Base-by-base conservation (phyloP, 2,888 invertebrate genomes). In the Campoplex capitator region DNA sequence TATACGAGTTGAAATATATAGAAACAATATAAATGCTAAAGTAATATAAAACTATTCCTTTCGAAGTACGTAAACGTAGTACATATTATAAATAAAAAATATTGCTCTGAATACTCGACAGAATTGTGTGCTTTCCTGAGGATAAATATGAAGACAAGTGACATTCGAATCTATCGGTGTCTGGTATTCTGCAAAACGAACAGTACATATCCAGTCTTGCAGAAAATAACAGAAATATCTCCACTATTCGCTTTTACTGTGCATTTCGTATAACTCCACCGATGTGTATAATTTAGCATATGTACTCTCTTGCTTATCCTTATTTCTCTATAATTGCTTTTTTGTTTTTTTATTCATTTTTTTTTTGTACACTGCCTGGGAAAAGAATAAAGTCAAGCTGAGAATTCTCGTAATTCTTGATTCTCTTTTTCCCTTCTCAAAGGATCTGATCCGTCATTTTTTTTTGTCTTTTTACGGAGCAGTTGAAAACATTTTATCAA, bases 171-270 rank as follows among this genome's bases (percentile, higher is more conserved):
- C 48, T 18, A 28, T 54, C 56, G 68, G 78, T 56, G 56, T 56
- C 4, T 70, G 70, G 56, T 56, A 45, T 79, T 70, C 42, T 70
- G 58, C 56, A 35, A 79, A 79, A 45, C 28, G 23, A 45, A 68
- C 9, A 32, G n/a, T n/a, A 13, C 38, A 65, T 58, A 54, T 75
- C 11, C 28, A 45, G 54, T 51, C 68, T 70, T 58, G 70, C 32
- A 70, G 58, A 79, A 79, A 70, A 79, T 70, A 58, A 23, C 11
- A 70, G 45, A 58, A 70, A 79, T 45, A 70, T 79, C 54, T n/a
- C 23, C 48, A 23, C 28, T 23, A 68, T 54, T 1, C 65, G 32
- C 35, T 77, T 32, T 77, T 77, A 48, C 35, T 77, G 35, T 38
- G 9, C n/a, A 54, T 51, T 35, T 23, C 32, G n/a, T 9, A 13